These are phyloP conservation scores for Synanthedon vespiformis DNA, from an alignment of 2,888 invertebrate species.

Conservation along the genomic window DNA sequence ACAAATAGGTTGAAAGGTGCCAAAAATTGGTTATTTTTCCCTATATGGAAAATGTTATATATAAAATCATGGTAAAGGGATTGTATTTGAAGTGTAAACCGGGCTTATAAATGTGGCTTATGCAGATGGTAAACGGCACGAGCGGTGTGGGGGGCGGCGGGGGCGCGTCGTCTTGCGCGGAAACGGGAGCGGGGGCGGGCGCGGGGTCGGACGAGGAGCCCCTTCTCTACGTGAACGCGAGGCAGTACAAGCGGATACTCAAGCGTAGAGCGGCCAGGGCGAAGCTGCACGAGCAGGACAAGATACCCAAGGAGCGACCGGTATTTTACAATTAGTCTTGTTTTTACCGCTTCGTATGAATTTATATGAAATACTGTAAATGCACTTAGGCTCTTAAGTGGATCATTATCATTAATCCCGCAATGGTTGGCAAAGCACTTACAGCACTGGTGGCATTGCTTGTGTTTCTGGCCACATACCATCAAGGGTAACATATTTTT, in stretches of 20 bases:
- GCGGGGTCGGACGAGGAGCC: constrained; percentile 89
- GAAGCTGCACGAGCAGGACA: constrained; percentile 92
- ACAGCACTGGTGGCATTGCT: too few species aligned
- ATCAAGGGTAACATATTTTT: too few species aligned
- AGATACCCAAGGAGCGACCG: constrained; percentile 96
- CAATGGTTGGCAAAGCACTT: too few species aligned
- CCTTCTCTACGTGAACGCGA: constrained; percentile 97
- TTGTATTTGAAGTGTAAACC: too few species aligned
- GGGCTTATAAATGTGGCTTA: too few species aligned
- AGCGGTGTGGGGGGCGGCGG: constrained; percentile 23
- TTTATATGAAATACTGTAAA: not conserved
- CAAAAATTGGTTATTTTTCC: too few species aligned
- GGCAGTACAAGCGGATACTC: constrained; percentile 96
- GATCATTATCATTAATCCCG: too few species aligned
- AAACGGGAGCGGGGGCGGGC: constrained; percentile 36
- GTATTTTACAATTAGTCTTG: constrained; percentile 46
- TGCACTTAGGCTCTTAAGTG: too few species aligned
- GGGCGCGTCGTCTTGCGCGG: constrained; percentile 32
- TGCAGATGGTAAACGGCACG: constrained; percentile 55
- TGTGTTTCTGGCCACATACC: too few species aligned
- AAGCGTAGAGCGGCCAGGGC: constrained; percentile 95
- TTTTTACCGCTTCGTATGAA: not conserved
- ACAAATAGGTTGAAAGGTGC: too few species aligned
- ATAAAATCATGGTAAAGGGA: too few species aligned
- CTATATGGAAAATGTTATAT: too few species aligned